Conservation (phyloP, 2,888 invertebrate genomes). For the Argyresthia goedartella region DNA sequence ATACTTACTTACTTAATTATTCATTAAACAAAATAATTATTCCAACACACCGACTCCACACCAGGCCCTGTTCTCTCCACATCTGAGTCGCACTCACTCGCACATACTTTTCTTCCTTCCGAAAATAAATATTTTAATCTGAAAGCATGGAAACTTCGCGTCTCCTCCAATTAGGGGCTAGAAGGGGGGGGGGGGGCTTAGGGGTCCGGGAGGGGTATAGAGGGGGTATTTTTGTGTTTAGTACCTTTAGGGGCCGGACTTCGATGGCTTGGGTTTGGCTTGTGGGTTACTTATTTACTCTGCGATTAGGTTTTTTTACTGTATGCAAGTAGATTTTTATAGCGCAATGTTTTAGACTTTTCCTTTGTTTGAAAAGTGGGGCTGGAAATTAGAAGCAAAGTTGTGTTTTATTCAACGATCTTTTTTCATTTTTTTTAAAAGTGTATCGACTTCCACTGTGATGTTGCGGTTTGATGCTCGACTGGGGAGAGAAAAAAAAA, state of each 20-base stretch:
- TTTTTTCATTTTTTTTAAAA: no score
- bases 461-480: no score
- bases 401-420: no score
- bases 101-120: slow-evolving; percentile 42
- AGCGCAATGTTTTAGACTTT: no score
- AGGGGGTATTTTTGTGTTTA: slow-evolving; percentile 13
- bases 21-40: not conserved
- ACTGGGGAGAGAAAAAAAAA: no score
- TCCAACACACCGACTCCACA: not conserved
- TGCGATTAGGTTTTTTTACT: no score
- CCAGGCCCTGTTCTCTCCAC: not conserved
- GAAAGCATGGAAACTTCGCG: slow-evolving; percentile 24
- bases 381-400: no score
- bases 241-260: slow-evolving; percentile 3
- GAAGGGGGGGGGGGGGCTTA: slow-evolving; percentile 21
- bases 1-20: not conserved
- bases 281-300: no score
- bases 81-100: not conserved
- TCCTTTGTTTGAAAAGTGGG: no score
- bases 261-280: no score
- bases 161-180: slow-evolving; percentile 31
- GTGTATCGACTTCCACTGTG: no score
- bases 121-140: slow-evolving; percentile 65
- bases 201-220: slow-evolving; percentile 8
- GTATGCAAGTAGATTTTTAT: no score